Conservation (phyloP, 2,888 invertebrate species). For the Orthosia gothica region DNA sequence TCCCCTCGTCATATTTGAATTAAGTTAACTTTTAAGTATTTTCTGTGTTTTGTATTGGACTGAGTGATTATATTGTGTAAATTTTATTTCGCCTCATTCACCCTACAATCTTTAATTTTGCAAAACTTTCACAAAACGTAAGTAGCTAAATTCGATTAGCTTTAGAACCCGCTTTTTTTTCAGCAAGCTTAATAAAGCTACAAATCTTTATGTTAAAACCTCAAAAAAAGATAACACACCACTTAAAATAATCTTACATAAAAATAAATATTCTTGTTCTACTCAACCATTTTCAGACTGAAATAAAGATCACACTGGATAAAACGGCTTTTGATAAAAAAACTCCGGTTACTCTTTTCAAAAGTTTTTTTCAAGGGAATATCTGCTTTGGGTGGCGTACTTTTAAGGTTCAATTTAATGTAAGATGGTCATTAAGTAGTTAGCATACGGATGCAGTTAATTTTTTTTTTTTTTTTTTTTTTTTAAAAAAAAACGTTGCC, state of each 20-base stretch:
- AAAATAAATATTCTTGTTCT: constrained; percentile 56
- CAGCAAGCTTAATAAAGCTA: constrained; percentile 7
- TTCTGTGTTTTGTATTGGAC: too few species aligned
- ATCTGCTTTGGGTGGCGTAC: constrained; percentile 36
- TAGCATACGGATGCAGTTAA: constrained; percentile 73
- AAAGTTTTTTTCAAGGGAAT: too few species aligned
- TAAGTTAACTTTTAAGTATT: too few species aligned
- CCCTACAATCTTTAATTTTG: neutral
- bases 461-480: too few species aligned
- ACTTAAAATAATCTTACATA: constrained; percentile 53
- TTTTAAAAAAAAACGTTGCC: too few species aligned
- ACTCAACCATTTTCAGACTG: constrained; percentile 53
- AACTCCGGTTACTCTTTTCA: constrained; percentile 35
- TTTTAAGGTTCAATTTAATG: constrained; percentile 62
- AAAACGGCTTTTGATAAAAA: constrained; percentile 65
- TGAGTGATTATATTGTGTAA: too few species aligned
- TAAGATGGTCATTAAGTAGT: constrained; percentile 58
- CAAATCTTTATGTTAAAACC: constrained; percentile 23
- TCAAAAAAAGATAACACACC: constrained; percentile 31
- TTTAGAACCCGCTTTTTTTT: neutral
- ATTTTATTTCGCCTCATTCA: too few species aligned
- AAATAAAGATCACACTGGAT: constrained; percentile 66
- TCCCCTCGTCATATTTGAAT: too few species aligned
- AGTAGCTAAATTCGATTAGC: neutral
- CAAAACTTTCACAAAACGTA: too few species aligned